Evolutionary conservation across 2,888 invertebrate genomes (phyloP), one percentile per base, ranked within the genome.

Genomic region (Caenorhabditis panamensis): DNA sequence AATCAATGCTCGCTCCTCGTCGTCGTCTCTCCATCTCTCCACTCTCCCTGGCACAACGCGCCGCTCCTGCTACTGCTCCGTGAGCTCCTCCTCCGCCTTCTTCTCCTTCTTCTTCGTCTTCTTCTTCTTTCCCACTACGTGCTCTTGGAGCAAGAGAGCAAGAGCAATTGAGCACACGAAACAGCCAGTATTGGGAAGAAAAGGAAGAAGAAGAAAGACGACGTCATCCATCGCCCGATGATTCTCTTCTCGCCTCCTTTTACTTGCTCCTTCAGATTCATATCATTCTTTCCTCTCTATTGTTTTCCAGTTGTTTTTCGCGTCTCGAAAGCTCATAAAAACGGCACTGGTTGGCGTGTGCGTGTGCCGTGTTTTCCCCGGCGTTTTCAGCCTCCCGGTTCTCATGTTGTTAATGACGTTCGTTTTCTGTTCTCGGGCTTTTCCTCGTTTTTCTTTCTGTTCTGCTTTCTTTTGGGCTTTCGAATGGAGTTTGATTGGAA

Each of bases 151-250:
- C 73, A 58, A 66, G 59, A 58, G 73, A 73, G 64, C 49, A 37
- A 41, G 36, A 64, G 72, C 72, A 56, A 73, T 73, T 64, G 72
- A 73, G 63, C n/a, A n/a, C 58, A 73, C 47, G 73, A 73, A 66
- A 73, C 58, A 56, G 56, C 37, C 51, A 58, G 72, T 72, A 64
- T 63, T 72, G 37, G 63, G 28, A 72, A 49, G 20, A 49, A 49
- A 49, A 18, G 20, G 22, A n/a, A 13, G 20, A 11, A 49, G 22
- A 49, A 20, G 2, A 41, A 63, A 71, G 62, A 56, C 62, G 54
- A 71, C 71, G 71, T 71, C 71, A 71, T 71, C 54, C 51, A 37
- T 62, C 41, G 36, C 18, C 51, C 26, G 36, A 37, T 31, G 28
- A 54, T 24, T 58, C 44, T 44, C 49, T 44, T 22, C 31, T 36